Base-by-base conservation (phyloP, 2,113 vertebrate genomes). In the Phoenicopterus ruber region DNA sequence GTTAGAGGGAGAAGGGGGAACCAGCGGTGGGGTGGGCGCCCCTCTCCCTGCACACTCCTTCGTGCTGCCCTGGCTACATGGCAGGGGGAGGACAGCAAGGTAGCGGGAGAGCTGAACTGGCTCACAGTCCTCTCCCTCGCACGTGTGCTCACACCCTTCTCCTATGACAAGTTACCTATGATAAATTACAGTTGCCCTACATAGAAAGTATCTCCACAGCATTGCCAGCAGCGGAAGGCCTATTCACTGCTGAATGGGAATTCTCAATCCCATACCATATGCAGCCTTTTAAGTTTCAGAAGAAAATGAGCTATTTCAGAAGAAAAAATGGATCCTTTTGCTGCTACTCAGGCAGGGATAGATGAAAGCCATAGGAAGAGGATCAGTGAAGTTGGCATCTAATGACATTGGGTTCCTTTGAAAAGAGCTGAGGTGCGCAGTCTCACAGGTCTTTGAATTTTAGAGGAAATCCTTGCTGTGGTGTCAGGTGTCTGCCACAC, bases 361-460 rank as follows among this genome's bases (percentile, higher is more conserved):
- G 83, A 84, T 83, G 86, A 92, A 92, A 95, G 71, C 50, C 25
- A 5, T 28, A 62, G 65, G 31, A 91, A 73, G 29, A 95, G 29
- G 32, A 84, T 71, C 63, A 86, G 65, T 84, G 83, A 94, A 63
- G 42, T 2, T 69, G 46, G 22, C n/a, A 47, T 78, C 66, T 83
- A 93, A 90, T 66, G 62, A 66, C 67, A 62, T 82, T n/a, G 91
- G 9, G 8, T 61, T 90, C 34, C 71, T 89, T 79, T 94, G 85
- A 93, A 70, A 90, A 70, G 2, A 13, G 15, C 49, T 77, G 42
- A 90, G 50, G 46, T 86, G 4, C 77, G 42, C 52, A 79, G 49
- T 74, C 54, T 74, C 61, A 69, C 11, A 14, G 66, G 49, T 57
- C 86, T 95, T 90, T 94, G 95, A 90, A 83, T 82, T 93, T 90